Base-by-base conservation (phyloP, 1,140 invertebrate species). In the Condylostylus longicornis region DNA sequence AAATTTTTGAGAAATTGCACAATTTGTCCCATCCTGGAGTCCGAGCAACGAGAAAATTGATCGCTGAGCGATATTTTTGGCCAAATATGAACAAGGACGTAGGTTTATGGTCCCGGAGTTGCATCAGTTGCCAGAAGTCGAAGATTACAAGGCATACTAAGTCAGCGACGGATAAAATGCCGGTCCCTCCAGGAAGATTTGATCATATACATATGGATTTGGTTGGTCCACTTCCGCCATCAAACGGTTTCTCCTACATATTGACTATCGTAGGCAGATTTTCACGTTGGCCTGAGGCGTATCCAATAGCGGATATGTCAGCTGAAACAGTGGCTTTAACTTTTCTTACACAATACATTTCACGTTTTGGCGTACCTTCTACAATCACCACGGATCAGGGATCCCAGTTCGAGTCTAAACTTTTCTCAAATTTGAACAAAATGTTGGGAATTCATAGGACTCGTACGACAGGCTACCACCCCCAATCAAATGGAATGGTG, bases 371-470 rank as follows among this genome's bases (percentile, higher is more conserved):
- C 3, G 33, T 40, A 6, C 52, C 53, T n/a, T n/a, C n/a, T n/a
- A n/a, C n/a, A n/a, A n/a, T n/a, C n/a, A 61, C 47, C 33, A 52
- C 48, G 4, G 54, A 62, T 22, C 49, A 48, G 37, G 57, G 55
- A 4, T 15, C 40, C 18, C 60, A 54, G 20, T 62, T 63, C 27
- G 45, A 60, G 35, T 40, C 40, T 2, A 9, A 29, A 1, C 29
- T 56, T 18, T 58, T 52, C 14, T 30, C 37, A 18, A 9, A 35
- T 4, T 30, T 60, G 6, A 9, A 28, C n/a, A n/a, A n/a, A n/a
- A n/a, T n/a, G n/a, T n/a, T n/a, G n/a, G n/a, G n/a, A n/a, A n/a
- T n/a, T n/a, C n/a, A n/a, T n/a, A n/a, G n/a, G n/a, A n/a, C n/a
- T n/a, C n/a, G n/a, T n/a, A n/a, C n/a, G n/a, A n/a, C n/a, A n/a